Base-by-base conservation (phyloP, 2,888 invertebrate genomes). In the Sceliomorpha sp. region DNA sequence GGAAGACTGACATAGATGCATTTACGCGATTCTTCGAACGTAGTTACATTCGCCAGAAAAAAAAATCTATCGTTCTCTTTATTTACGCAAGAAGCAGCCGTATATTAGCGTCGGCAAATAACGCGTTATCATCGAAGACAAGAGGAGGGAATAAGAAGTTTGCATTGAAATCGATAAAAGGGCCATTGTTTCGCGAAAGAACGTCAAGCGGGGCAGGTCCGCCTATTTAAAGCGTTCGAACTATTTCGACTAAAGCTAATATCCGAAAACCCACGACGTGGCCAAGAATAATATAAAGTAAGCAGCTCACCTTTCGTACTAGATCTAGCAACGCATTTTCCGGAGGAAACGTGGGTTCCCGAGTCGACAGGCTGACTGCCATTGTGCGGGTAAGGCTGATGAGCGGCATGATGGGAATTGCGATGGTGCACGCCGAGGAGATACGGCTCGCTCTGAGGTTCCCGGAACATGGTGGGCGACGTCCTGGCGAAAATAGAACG, bases 291-390 rank as follows among this genome's bases (percentile, higher is more conserved):
- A 40, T 44, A 10, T 15, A 12, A 20, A 47, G 36, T 12, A 9
- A 53, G n/a, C n/a, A n/a, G 42, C 77, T 76, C 36, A 80, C 79
- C 79, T 75, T 80, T 80, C 14, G 68, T 42, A 31, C 72, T 70
- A 45, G 75, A 64, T 50, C 75, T 75, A 27, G 73, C 68, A 20
- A 72, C 66, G 45, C 70, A 58, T 66, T 76, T 73, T 29, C 70
- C 74, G 27, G 66, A 47, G 10, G 74, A 72, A 8, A 69, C 72
- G 53, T 48, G 70, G 40, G 68, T 59, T 39, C 63, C 51, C 36
- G 68, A 53, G 53, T 70, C 72, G 64, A 66, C 74, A 13, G 70
- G 70, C 40, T 75, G 73, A 55, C 70, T 59, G 15, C 76, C 78
- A 53, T 78, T 78, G 53, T 74, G 76, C 27, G 74, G 55, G 67